phyloP scores from a whole-genome alignment of 2,113 vertebrate genomes.

The Stigmatopora argus region DNA sequence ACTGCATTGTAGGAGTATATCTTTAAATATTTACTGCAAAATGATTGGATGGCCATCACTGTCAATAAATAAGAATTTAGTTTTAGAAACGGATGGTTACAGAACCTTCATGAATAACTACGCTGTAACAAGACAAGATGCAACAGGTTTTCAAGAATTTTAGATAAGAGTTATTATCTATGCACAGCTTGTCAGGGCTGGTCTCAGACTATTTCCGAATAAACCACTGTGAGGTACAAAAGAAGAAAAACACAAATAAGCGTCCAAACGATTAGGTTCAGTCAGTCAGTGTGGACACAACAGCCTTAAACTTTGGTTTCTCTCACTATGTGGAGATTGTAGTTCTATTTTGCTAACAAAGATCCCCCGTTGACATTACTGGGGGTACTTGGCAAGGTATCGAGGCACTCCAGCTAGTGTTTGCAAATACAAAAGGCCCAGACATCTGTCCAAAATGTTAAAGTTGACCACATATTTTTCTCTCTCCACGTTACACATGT shows the following conservation, averaged over 20 bases:
- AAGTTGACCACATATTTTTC: slow-evolving; percentile 27
- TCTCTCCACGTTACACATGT: slow-evolving; percentile 22
- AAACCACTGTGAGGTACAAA: no score
- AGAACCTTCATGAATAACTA: background rate
- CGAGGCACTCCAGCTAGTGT: background rate
- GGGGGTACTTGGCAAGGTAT: background rate
- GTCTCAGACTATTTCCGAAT: background rate
- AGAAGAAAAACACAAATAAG: no score
- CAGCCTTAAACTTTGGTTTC: background rate
- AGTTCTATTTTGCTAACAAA: background rate
- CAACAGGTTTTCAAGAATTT: slow-evolving; percentile 30
- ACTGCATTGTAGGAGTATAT: no score
- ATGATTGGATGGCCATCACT: no score
- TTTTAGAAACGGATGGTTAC: background rate
- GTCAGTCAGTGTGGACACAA: no score
- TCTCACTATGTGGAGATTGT: background rate
- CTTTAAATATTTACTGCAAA: no score
- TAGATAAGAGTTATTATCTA: background rate
- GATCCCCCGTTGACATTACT: slow-evolving; percentile 1
- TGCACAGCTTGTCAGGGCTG: no score
- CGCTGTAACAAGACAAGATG: background rate
- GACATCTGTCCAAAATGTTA: slow-evolving; percentile 13
- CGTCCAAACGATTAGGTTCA: no score
- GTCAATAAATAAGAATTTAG: background rate
- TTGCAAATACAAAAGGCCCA: background rate